Evolutionary conservation across 2,888 invertebrate genomes (phyloP), one percentile per base, ranked within the genome.

Genomic region (Aethes cnicana): DNA sequence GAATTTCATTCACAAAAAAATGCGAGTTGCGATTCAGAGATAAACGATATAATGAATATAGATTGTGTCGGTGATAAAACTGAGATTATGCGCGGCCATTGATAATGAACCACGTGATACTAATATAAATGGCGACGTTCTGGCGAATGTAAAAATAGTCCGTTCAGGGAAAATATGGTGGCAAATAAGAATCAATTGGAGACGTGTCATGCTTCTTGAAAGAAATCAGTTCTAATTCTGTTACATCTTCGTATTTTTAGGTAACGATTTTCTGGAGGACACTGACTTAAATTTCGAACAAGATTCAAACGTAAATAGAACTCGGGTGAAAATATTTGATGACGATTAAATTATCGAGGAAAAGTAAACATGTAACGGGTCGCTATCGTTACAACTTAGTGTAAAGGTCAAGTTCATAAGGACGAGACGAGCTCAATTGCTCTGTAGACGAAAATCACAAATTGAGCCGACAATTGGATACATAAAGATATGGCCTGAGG

Each of bases 81-180:
- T 7, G 25, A 16, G 9, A 14, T 23, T 17, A 11, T 16, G 25
- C 23, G 16, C 16, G 8, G 16, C 7, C n/a, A 33, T 9, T 12
- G n/a, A 7, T 30, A 43, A 32, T 12, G 44, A 25, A 23, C 8
- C n/a, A 23, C 25, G 16, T 43, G 28, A 28, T 17, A 23, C 9
- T 23, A 44, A 50, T 23, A 18, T 12, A 14, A 21, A 36, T 46
- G 11, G 20, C 8, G 18, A 17, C 28, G 9, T 50, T 9, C 78
- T 70, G 75, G 74, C 71, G 66, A 68, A 73, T 73, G 82, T 70
- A 81, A 84, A 86, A 87, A 86, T 86, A 70, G 83, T 77, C 79
- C 84, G 84, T 86, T 86, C 79, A 84, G 76, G 77, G 69, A 73
- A 63, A 76, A 61, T 67, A 69, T 72, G 72, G 74, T 73, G 66